Evolutionary conservation across 2,888 invertebrate species (phyloP), one percentile per base, ranked within the genome.

Genomic region (Clepsis dumicolana): DNA sequence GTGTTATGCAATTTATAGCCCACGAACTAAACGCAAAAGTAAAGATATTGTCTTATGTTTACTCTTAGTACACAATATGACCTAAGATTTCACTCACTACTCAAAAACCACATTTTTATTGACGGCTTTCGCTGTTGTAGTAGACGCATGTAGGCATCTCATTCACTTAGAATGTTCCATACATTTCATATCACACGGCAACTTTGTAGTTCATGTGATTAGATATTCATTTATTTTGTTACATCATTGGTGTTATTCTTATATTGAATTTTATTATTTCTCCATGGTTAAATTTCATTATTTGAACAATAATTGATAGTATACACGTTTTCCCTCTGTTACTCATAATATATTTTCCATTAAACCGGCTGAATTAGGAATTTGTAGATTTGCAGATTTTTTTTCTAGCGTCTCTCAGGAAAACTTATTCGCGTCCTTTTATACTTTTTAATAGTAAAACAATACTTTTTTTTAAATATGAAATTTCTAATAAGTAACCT

Each of bases 1-100:
- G 90, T 91, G 91, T 91, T 91, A 92, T 91, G 92, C 93, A 93
- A 91, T 91, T 92, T 92, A 91, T 90, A 86, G 80, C 81, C 86
- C 86, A 82, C 82, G 44, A 68, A 70, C 73, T 66, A 57, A 52
- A 52, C 50, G 27, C 52, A 18, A 56, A 32, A 56, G 4, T 0
- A 44, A 12, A 56, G 7, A 10, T 18, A 57, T n/a, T 50, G 10
- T 60, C 27, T 53, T 25, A 61, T 63, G 35, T 18, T 57, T 41
- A 25, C 18, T 44, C 18, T 44, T 44, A 5, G 18, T 18, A 70
- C 63, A 62, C 64, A 65, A 66, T 65, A 73, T 67, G n/a, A 52
- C 48, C 27, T 57, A 50, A 54, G n/a, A 44, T 67, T 27, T 63
- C 56, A 61, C 44, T 27, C 18, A 29, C 27, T 18, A 50, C 48